Evolutionary conservation across 2,888 invertebrate genomes (phyloP), one percentile per base, ranked within the genome.

Genomic region (Cataglyphis albicans): DNA sequence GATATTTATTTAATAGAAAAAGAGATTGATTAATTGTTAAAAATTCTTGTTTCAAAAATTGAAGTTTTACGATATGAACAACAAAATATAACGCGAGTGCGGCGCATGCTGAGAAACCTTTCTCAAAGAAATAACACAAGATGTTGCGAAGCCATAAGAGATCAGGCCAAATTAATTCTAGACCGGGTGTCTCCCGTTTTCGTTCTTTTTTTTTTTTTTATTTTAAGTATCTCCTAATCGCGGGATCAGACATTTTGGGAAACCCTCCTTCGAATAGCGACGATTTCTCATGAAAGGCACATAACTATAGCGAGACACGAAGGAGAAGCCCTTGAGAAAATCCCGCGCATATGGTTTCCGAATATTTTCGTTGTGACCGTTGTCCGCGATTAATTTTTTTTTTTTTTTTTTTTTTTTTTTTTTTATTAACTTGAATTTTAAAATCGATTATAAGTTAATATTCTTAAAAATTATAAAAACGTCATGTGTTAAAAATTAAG

Each of bases 291-390:
- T n/a, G 18, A 35, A 41, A 32, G 18, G 57, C 65, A 15, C 73
- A 76, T 68, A 32, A 41, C 68, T 67, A 55, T 83, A 57, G 32
- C 64, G 70, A 83, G 55, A 76, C 48, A 76, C 72, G 82, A 87
- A 85, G 64, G 74, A 57, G 83, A 87, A 86, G 80, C 82, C 87
- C 82, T 70, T 75, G 80, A 65, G 81, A 65, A 85, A 84, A 81
- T 81, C 72, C 80, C 48, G 10, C 0, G 57, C 35, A n/a, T 87
- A 90, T 82, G 90, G 88, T 89, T 89, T 89, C 89, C 55, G 87
- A 89, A 90, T 91, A 89, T 87, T 87, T 88, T 88, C 64, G 70
- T 55, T 75, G 59, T 70, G 32, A 21, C 61, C 38, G 32, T 35
- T 18, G 41, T 21, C 15, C 38, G 35, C 32, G 32, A 68, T 38